Percentiles rank a stretch among this genome's conserved stretches.
These are phyloP conservation scores for Cabera pusaria DNA, from an alignment of 2,888 invertebrate species.

Conservation along the genomic window DNA sequence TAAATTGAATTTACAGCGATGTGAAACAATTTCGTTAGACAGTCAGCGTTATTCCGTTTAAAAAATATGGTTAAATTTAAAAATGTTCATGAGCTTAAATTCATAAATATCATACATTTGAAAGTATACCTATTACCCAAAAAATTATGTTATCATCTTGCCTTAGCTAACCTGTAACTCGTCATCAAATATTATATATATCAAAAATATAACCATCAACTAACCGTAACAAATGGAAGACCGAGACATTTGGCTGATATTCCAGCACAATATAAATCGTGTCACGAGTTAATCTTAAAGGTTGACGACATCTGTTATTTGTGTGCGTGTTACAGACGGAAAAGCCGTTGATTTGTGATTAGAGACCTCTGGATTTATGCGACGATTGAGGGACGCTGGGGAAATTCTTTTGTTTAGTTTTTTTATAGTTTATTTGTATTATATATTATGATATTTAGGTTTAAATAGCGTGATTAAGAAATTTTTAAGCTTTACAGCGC, in stretches of 20 bases:
- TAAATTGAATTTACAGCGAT: too few relatives aligned
- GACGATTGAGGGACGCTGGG: slow-evolving; percentile 39
- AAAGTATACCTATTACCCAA: too few relatives aligned
- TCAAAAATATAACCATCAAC: too few relatives aligned
- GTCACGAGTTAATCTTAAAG: slow-evolving; percentile 29
- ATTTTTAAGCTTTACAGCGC: slow-evolving; percentile 13
- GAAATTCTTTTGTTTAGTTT: slow-evolving; percentile 38
- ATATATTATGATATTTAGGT: slow-evolving; percentile 18
- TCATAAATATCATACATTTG: too few relatives aligned
- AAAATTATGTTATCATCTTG: too few relatives aligned
- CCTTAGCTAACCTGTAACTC: too few relatives aligned
- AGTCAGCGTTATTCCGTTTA: too few relatives aligned
- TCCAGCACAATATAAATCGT: slow-evolving; percentile 20
- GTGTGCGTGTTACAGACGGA: slow-evolving; percentile 50
- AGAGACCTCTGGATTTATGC: slow-evolving; percentile 45
- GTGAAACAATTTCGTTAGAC: too few relatives aligned
- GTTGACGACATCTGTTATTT: slow-evolving; percentile 42
- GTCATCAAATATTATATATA: too few relatives aligned
- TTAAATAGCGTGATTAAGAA: slow-evolving; percentile 23
- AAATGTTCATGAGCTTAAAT: too few relatives aligned
- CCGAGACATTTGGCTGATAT: slow-evolving; percentile 15
- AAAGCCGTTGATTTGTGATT: slow-evolving; percentile 61
- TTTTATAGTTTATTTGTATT: slow-evolving; percentile 25
- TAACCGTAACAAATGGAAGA: slow-evolving; percentile 8
- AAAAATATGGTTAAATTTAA: too few relatives aligned